Evolutionary conservation across 1,140 invertebrate species (phyloP).

Genomic region (Apis mellifera): Amel_HAv3.1 CM009936.2:9217001-9217500

Average conservation of each 20-base stretch:
- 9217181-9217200: neutral
- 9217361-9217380: neutral
- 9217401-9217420: constrained; percentile 48
- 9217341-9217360: no score
- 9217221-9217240: neutral
- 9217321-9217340: no score
- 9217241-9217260: neutral
- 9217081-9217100: constrained; percentile 70
- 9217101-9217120: constrained; percentile 57
- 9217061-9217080: constrained; percentile 73
- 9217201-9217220: neutral
- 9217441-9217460: neutral
- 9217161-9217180: constrained; percentile 51
- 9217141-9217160: constrained; percentile 28
- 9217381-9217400: neutral
- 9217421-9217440: constrained; percentile 55
- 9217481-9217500: constrained; percentile 64
- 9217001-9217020: constrained; percentile 72
- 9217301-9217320: no score
- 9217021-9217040: constrained; percentile 70
- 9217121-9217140: constrained; percentile 33
- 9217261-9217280: no score
- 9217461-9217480: constrained; percentile 12
- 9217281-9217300: no score
- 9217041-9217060: constrained; percentile 75